phyloP scores from a whole-genome alignment of 2,888 invertebrate genomes.

The Globia sparganii region DNA sequence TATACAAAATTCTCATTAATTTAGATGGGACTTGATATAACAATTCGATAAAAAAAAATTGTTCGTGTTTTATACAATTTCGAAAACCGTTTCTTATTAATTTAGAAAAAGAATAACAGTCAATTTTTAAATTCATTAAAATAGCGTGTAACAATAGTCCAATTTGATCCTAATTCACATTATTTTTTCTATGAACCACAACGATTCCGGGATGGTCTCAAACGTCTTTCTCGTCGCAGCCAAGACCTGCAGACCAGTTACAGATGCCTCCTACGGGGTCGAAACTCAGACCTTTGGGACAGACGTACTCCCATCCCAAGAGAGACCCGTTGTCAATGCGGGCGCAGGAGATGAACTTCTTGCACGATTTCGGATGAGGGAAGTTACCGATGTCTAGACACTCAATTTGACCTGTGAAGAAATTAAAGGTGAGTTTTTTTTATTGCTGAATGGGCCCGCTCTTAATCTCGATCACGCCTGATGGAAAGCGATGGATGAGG shows the following conservation, averaged over 20 bases:
- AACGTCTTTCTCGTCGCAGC: conserved; percentile 92
- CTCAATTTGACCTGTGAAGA: conserved; percentile 92
- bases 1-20: conserved; percentile 1
- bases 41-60: not conserved
- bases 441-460: no score
- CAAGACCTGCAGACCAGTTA: conserved; percentile 96
- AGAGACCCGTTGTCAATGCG: conserved; percentile 93
- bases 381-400: conserved; percentile 97
- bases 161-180: conserved; percentile 32
- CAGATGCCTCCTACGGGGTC: conserved; percentile 97
- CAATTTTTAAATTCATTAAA: not conserved
- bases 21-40: conserved; percentile 9
- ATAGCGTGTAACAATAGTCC: conserved; percentile 15
- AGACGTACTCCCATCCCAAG: conserved; percentile 96
- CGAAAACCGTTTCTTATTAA: not conserved
- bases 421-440: not conserved
- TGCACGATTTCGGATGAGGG: conserved; percentile 97
- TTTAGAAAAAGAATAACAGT: not conserved
- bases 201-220: conserved; percentile 26
- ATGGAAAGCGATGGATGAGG: no score
- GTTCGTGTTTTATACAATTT: conserved; percentile 1
- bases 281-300: conserved; percentile 96
- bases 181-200: conserved; percentile 10
- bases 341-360: conserved; percentile 97
- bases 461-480: no score